Percentiles rank a stretch among this genome's conserved stretches.
phyloP scores from a whole-genome alignment of 2,888 invertebrate genomes.

The Acanthococcus lagerstroemiae region DNA sequence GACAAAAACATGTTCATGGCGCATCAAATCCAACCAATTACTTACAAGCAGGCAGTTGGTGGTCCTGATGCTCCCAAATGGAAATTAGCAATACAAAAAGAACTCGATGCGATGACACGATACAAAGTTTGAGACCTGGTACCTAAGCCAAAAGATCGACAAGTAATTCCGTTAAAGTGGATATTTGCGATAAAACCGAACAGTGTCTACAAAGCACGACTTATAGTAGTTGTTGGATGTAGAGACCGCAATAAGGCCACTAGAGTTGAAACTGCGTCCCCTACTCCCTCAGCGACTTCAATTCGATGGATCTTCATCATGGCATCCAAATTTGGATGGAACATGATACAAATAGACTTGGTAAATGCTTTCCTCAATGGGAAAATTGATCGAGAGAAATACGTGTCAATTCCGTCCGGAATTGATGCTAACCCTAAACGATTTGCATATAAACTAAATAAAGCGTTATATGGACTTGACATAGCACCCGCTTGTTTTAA shows the following conservation, averaged over 20 bases:
- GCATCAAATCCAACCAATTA: background rate
- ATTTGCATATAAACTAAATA: too few species aligned
- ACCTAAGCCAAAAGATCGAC: background rate
- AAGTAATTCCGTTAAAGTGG: constrained; percentile 12
- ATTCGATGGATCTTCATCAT: background rate
- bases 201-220: constrained; percentile 5
- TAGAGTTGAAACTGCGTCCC: background rate
- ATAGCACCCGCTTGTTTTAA: too few species aligned
- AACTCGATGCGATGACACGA: background rate
- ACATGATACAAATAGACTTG: constrained; percentile 18
- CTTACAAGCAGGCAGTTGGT: background rate
- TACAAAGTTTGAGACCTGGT: background rate
- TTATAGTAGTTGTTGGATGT: constrained; percentile 12
- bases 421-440: too few species aligned
- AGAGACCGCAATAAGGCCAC: constrained; percentile 24
- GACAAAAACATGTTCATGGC: background rate
- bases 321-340: constrained; percentile 6
- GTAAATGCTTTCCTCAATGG: constrained; percentile 36
- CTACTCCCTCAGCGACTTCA: background rate
- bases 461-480: too few species aligned
- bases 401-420: constrained; percentile 33
- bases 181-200: constrained; percentile 2
- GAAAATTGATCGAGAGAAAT: constrained; percentile 33
- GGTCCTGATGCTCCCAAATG: background rate
- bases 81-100: constrained; percentile 4